phyloP scores from a whole-genome alignment of 1,140 invertebrate genomes.

The Apis dorsata region DNA sequence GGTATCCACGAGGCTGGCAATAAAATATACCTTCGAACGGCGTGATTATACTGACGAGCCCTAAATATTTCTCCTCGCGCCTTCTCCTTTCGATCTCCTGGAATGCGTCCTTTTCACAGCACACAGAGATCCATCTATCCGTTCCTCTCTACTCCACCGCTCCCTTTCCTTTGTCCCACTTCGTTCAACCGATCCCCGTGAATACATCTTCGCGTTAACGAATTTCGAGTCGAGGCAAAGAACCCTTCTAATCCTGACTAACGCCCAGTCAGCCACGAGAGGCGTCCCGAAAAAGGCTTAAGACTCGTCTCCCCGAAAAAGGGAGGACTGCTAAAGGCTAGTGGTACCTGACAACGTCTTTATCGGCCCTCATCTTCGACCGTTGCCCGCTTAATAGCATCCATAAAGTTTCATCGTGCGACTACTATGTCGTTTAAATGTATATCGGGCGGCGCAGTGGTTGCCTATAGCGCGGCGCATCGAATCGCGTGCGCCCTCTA shows the following conservation, averaged over 20 bases:
- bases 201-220: constrained; percentile 59
- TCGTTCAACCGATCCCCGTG: neutral
- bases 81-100: constrained; percentile 54
- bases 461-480: neutral
- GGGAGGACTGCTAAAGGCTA: constrained; percentile 10
- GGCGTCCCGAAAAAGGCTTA: constrained; percentile 30
- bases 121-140: constrained; percentile 5
- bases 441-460: constrained; percentile 42
- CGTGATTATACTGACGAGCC: constrained; percentile 57
- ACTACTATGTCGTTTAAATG: constrained; percentile 58
- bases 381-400: constrained; percentile 48
- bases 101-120: constrained; percentile 45
- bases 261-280: constrained; percentile 35
- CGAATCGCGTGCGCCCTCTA: constrained; percentile 47
- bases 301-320: constrained; percentile 40
- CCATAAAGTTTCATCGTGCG: constrained; percentile 52
- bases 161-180: neutral
- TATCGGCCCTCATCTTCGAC: constrained; percentile 42
- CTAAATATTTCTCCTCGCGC: constrained; percentile 57
- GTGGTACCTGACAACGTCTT: constrained; percentile 42
- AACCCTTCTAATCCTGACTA: constrained; percentile 69
- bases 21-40: constrained; percentile 58
- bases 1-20: constrained; percentile 42
- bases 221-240: constrained; percentile 52
- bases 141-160: neutral